Evolutionary conservation across 2,888 invertebrate genomes (phyloP), one percentile per base, ranked within the genome.

Genomic region (Trichopoda pennipes): DNA sequence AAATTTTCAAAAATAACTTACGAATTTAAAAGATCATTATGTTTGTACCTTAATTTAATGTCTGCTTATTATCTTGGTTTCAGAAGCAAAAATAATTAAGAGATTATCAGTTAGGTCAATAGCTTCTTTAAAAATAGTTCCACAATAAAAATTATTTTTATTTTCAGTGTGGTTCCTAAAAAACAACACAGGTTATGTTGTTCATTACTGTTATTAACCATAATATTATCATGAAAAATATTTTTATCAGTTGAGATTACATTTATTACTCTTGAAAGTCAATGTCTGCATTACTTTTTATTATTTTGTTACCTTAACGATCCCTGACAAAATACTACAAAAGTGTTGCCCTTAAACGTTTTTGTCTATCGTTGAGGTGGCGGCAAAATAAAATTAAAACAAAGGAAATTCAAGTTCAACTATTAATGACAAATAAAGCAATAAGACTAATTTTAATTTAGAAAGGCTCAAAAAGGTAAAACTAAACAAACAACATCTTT

Each of bases 361-460:
- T 28, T 28, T 28, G 28, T 28, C 28, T 28, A 44, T 23, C 17
- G 49, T 56, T 58, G 21, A n/a, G 55, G 38, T 44, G 73, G 28
- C 55, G 56, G 28, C 55, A 68, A 38, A 68, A 63, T 17, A 9
- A 38, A 19, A 70, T 32, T 63, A 68, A 79, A 49, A 38, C 17
- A 68, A 47, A 78, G 38, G 8, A n/a, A 74, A 80, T 61, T 56
- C 38, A 73, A 74, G 73, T 79, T 79, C 49, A 79, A 61, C 60
- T 68, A 55, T 56, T 28, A 79, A 74, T 74, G 79, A 80, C 68
- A 73, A 68, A 69, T 47, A 66, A 14, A 17, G 61, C 35, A 68
- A 74, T 80, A 80, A 74, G 35, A 51, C 69, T 23, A 56, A n/a
- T 55, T 74, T 55, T 66, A 72, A 16, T 72, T 72, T 58, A 49